phyloP scores from a whole-genome alignment of 2,113 vertebrate species.

The Dicaeum eximium region DNA sequence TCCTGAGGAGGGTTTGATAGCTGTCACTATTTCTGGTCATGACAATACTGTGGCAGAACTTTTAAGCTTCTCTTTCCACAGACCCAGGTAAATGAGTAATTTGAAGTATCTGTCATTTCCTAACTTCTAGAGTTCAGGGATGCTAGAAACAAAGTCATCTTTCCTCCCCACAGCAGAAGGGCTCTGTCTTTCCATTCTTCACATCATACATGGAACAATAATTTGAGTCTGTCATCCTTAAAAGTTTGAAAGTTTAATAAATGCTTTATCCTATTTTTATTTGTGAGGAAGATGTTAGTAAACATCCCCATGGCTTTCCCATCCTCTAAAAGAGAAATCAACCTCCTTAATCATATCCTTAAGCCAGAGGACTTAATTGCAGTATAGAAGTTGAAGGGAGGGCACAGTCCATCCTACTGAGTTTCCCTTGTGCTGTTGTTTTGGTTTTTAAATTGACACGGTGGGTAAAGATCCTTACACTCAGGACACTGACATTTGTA shows the following conservation, averaged over 20 bases:
- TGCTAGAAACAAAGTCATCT: neutral
- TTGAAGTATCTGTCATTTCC: neutral
- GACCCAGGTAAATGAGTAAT: neutral
- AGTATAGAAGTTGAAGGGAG: neutral
- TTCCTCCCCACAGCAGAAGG: accelerated
- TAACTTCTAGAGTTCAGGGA: neutral
- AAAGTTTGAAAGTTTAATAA: neutral
- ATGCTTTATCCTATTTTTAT: neutral
- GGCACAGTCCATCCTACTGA: neutral
- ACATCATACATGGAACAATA: neutral
- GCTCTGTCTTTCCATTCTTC: neutral
- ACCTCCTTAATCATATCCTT: neutral
- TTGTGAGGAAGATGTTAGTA: neutral
- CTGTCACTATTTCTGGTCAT: neutral
- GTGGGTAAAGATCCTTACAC: neutral
- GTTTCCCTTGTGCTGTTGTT: neutral
- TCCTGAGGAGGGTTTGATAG: neutral
- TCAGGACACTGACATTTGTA: neutral
- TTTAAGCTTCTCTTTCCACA: neutral
- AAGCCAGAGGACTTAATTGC: neutral
- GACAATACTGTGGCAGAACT: neutral
- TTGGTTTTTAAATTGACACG: neutral
- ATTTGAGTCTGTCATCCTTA: neutral
- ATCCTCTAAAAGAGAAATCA: neutral
- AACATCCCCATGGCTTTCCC: neutral